These are phyloP conservation scores for Drosophila fulvimacula DNA, from an alignment of 2,888 invertebrate species.

Conservation along the genomic window DNA sequence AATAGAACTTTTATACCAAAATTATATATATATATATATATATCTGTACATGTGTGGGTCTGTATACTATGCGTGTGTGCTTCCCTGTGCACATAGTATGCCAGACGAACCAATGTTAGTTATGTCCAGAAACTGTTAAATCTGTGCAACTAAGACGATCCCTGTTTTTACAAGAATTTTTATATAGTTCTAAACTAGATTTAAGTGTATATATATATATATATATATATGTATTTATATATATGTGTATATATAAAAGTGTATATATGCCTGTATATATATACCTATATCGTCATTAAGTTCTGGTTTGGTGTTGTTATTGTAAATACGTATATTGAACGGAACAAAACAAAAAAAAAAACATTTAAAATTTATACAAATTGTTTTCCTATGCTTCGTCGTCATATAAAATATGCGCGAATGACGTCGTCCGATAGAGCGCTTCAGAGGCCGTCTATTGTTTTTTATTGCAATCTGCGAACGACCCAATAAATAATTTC, in stretches of 20 bases:
- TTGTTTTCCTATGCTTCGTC: not conserved
- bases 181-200: constrained; percentile 26
- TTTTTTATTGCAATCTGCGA: not conserved
- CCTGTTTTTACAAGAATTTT: not conserved
- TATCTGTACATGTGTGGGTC: too few relatives aligned
- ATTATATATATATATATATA: constrained; percentile 8
- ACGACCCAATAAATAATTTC: not conserved
- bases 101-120: constrained; percentile 52
- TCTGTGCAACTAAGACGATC: constrained; percentile 21
- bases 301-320: constrained; percentile 36
- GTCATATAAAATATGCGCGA: too few relatives aligned
- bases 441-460: not conserved
- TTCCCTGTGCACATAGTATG: not conserved
- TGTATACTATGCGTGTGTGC: not conserved
- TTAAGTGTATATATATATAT: not conserved
- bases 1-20: constrained; percentile 63
- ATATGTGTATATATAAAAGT: not conserved
- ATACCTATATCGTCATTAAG: not conserved
- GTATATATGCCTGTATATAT: too few relatives aligned
- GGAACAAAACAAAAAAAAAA: constrained; percentile 14
- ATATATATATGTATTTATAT: not conserved
- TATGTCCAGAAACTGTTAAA: constrained; percentile 27
- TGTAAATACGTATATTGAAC: constrained; percentile 54
- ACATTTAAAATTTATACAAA: constrained; percentile 12
- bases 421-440: not conserved